Base-by-base conservation (phyloP, 2,797 vertebrate species). In the Otolemur crassicaudatus region DNA sequence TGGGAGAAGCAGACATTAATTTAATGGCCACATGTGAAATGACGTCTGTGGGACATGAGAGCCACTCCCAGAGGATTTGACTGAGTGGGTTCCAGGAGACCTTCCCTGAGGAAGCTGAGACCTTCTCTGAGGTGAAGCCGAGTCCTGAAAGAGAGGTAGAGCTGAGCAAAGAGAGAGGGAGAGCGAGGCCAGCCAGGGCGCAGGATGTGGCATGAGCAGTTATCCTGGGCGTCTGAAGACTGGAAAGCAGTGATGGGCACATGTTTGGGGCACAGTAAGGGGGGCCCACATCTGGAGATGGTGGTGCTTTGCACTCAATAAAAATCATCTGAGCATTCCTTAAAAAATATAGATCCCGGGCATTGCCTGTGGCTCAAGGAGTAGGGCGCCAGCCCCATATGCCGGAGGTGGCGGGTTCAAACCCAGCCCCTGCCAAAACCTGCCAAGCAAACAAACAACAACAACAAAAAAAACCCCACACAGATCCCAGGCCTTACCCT, bases 291-390 rank as follows among this genome's bases (percentile, higher is more conserved):
- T n/a, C 27, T 49, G 25, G 77, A 70, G 63, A 81, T 9, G 2
- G 53, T 12, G 70, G 46, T 40, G 3, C 29, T 46, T 34, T 34
- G 46, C 14, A 22, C 31, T 43, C 70, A 31, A 22, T 4, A 56
- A 56, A 58, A 82, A 11, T 70, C 69, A 69, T 31, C 49, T 16
- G 53, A 43, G 69, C 12, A 29, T 31, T 75, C 53, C 75, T 88
- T 88, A 19, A 72, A 65, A 60, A 70, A 82, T 90, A 49, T 60
- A 82, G 76, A 72, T 63, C 7, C 61, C 61, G 12, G 61, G 61
- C 0, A 40, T 40, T 40, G 40, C 40, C 40, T 40, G 40, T 40
- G 40, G 40, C 40, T 40, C 40, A 40, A 40, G 40, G 40, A 40
- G 40, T 40, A 40, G 40, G 40, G 40, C 40, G 40, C 40, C 40